A percentile compares a stretch with the other conserved stretches of the same genome.
These are phyloP conservation scores for Megalurothrips usitatus DNA, from an alignment of 2,888 invertebrate genomes.

Conservation along the genomic window DNA sequence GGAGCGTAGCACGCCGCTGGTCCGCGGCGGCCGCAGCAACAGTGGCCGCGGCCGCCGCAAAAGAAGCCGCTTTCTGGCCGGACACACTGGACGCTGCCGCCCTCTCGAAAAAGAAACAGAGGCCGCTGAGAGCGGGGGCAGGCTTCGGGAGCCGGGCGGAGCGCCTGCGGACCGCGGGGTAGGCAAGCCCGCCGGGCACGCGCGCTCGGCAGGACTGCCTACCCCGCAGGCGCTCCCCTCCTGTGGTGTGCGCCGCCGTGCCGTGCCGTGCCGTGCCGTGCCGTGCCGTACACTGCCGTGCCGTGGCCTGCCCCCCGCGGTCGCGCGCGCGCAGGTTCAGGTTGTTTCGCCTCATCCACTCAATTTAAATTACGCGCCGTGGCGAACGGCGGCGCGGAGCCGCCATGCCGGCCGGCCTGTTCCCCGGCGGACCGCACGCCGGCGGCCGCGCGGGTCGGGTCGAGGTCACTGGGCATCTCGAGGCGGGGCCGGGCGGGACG, in stretches of 20 bases:
- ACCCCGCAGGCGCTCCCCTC: neutral
- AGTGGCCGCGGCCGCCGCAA: neutral
- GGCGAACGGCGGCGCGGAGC: neutral
- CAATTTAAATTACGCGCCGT: neutral
- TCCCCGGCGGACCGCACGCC: neutral
- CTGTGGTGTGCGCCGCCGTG: too few species aligned
- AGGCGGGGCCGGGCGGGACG: neutral
- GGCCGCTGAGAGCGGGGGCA: too few species aligned
- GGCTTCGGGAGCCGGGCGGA: too few species aligned
- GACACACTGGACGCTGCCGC: neutral
- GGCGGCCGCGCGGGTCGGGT: neutral
- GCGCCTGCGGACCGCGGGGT: neutral
- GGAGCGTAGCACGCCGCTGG: too few species aligned
- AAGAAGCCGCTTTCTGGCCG: neutral
- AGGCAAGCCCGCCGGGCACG: neutral
- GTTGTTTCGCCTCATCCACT: neutral
- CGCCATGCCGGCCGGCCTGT: neutral
- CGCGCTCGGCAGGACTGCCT: neutral
- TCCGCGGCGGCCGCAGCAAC: neutral
- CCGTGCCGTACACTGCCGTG: too few species aligned
- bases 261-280: too few species aligned
- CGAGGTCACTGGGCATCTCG: neutral
- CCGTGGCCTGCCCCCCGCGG: too few species aligned
- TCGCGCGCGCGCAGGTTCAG: neutral
- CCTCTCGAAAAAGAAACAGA: too few species aligned